A percentile compares a stretch with the other conserved stretches of the same genome.
Evolutionary conservation across 2,797 vertebrate species (phyloP).

Genomic region (Enteromius viviparus): DNA sequence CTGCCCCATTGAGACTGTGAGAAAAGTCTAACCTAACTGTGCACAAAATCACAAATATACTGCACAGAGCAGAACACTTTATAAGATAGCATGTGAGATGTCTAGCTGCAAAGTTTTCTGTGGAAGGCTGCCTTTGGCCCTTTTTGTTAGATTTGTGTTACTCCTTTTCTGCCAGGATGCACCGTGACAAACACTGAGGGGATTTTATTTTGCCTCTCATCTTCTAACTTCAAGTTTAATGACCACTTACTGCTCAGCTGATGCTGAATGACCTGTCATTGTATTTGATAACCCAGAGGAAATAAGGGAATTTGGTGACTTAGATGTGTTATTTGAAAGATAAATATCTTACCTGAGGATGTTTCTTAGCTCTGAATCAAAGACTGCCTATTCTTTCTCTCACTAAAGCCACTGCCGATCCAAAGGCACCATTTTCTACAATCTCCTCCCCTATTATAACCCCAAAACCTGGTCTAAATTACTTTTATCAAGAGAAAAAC

Average conservation of each 20-base stretch:
- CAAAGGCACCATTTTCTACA: background rate
- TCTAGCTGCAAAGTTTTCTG: background rate
- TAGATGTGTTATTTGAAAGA: constrained; percentile 20
- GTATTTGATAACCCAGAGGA: constrained; percentile 1
- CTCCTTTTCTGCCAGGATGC: constrained; percentile 61
- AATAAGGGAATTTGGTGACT: constrained; percentile 12
- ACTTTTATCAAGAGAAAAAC: background rate
- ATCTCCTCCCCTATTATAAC: background rate
- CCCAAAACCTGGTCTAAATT: constrained; percentile 14
- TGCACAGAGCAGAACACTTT: background rate
- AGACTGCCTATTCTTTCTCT: background rate
- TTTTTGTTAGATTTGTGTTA: constrained; percentile 6
- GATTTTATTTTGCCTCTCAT: constrained; percentile 23
- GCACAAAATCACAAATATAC: constrained; percentile 59
- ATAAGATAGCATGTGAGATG: background rate
- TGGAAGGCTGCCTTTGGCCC: background rate
- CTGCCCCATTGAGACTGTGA: constrained; percentile 61
- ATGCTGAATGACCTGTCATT: constrained; percentile 34
- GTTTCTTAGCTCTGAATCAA: background rate
- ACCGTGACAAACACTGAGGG: constrained; percentile 51
- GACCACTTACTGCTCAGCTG: constrained; percentile 3
- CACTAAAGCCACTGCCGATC: background rate
- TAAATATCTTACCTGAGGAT: background rate
- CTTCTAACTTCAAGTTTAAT: constrained; percentile 29
- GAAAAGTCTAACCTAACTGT: constrained; percentile 62